A percentile compares a stretch with the other conserved stretches of the same genome.
Evolutionary conservation across 2,888 invertebrate genomes (phyloP).

Genomic region (Ectemnius lituratus): DNA sequence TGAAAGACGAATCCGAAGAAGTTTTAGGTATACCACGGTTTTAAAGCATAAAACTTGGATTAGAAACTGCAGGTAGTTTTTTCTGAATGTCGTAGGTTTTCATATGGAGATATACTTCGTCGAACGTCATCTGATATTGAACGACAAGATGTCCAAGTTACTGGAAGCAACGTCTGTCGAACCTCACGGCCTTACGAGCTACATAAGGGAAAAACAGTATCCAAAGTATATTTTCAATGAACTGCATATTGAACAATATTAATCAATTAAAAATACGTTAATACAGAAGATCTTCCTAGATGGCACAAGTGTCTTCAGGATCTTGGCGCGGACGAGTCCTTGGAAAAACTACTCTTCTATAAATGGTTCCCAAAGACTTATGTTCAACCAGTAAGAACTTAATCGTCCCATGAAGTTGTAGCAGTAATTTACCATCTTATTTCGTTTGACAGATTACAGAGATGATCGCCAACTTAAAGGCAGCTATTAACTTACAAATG

Average conservation of each 20-base stretch:
- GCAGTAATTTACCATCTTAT: neutral
- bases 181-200: no score
- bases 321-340: neutral
- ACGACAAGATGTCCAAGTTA: neutral
- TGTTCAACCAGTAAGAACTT: neutral
- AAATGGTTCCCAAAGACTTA: neutral
- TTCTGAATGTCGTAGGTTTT: neutral
- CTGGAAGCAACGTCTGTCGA: neutral
- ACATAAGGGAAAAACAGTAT: no score
- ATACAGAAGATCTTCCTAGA: neutral
- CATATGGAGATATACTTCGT: slow-evolving; percentile 2
- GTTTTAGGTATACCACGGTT: neutral
- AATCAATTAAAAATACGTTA: neutral
- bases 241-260: no score
- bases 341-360: neutral
- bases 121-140: neutral
- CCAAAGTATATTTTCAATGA: no score
- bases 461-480: neutral
- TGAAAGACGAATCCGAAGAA: neutral
- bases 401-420: neutral
- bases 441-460: neutral
- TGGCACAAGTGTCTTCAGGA: neutral
- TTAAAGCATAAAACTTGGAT: neutral
- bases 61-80: neutral
- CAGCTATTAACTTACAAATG: neutral